A percentile compares a stretch with the other conserved stretches of the same genome.
phyloP scores from a whole-genome alignment of 2,888 invertebrate genomes.

The Cryptocheilus praepositus region DNA sequence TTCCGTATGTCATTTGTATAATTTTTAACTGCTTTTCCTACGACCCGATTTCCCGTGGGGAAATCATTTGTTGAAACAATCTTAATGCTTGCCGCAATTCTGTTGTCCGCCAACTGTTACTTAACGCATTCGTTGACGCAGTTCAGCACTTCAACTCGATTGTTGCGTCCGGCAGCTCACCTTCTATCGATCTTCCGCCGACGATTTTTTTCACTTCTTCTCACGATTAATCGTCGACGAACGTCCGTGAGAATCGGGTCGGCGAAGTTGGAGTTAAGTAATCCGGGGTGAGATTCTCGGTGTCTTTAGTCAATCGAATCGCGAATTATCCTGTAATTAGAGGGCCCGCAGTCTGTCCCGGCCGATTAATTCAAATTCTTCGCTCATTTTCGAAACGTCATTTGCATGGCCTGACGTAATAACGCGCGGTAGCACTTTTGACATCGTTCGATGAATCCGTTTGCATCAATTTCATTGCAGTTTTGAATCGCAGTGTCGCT shows the following conservation, averaged over 20 bases:
- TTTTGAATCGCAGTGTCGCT: not conserved
- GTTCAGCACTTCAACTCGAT: not conserved
- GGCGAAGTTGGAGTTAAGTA: conserved; percentile 32
- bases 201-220: conserved; percentile 37
- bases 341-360: too few relatives aligned
- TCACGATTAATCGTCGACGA: conserved; percentile 50
- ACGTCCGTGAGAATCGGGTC: conserved; percentile 65
- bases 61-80: too few relatives aligned
- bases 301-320: too few relatives aligned
- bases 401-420: not conserved
- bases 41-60: too few relatives aligned
- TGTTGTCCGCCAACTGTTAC: too few relatives aligned
- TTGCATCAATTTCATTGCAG: not conserved
- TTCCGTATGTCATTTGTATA: too few relatives aligned
- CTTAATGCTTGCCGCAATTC: too few relatives aligned
- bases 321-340: too few relatives aligned
- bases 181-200: conserved; percentile 5
- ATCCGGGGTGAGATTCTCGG: conserved; percentile 13
- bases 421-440: not conserved
- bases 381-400: not conserved
- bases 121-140: too few relatives aligned
- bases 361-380: not conserved
- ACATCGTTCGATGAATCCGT: conserved; percentile 12
- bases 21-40: too few relatives aligned
- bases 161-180: not conserved